phyloP scores from a whole-genome alignment of 2,113 vertebrate genomes.

The Poeciliopsis occidentalis region DNA sequence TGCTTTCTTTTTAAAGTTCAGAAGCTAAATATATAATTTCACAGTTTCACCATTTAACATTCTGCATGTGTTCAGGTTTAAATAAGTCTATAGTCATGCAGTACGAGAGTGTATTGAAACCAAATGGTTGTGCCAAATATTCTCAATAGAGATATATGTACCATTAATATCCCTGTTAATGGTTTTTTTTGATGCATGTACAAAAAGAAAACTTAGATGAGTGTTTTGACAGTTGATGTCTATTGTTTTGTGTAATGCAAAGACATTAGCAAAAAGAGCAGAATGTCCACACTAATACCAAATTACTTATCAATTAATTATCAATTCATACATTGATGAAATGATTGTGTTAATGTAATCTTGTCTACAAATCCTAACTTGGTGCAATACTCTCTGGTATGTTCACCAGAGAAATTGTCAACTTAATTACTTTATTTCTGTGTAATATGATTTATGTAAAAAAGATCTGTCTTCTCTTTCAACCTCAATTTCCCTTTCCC shows the following conservation, averaged over 20 bases:
- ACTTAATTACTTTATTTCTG: slow-evolving; percentile 70
- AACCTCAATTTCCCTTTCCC: slow-evolving; percentile 50
- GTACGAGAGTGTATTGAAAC: too few species aligned
- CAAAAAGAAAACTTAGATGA: not conserved
- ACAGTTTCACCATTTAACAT: too few species aligned
- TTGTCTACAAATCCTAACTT: slow-evolving; percentile 38
- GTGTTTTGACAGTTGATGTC: not conserved
- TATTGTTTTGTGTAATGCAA: not conserved
- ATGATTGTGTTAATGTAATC: slow-evolving; percentile 35
- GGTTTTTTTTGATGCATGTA: not conserved
- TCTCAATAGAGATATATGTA: not conserved
- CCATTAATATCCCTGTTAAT: not conserved
- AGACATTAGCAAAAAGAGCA: not conserved
- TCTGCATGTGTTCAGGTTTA: too few species aligned
- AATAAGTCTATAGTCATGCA: too few species aligned
- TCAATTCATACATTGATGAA: slow-evolving; percentile 20
- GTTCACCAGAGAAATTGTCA: slow-evolving; percentile 71
- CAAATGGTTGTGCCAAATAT: not conserved
- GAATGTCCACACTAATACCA: slow-evolving; percentile 7
- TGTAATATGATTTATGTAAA: slow-evolving; percentile 44
- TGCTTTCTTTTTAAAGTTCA: too few species aligned
- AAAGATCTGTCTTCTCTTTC: slow-evolving; percentile 49
- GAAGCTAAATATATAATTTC: too few species aligned
- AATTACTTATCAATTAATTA: not conserved
- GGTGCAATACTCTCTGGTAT: slow-evolving; percentile 46